Evolutionary conservation across 2,797 vertebrate species (phyloP).

Genomic region (Myotis myotis): DNA sequence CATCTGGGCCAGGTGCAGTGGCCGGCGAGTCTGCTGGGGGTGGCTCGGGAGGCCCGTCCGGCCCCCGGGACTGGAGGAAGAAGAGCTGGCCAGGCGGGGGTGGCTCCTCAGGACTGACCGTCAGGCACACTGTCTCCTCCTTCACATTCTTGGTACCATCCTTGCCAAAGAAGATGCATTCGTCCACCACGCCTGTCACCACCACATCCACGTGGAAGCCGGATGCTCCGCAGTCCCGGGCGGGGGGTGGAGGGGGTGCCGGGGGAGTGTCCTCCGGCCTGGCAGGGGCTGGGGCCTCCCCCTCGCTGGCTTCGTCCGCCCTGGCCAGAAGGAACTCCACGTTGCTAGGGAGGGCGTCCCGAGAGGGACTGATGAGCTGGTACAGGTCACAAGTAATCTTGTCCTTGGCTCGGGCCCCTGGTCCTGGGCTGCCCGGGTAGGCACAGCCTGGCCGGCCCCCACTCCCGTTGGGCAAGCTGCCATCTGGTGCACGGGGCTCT

Average conservation of each 20-base stretch:
- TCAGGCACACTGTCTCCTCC: constrained; percentile 93
- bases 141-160: constrained; percentile 94
- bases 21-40: constrained; percentile 55
- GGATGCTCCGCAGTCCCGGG: constrained; percentile 87
- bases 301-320: constrained; percentile 70
- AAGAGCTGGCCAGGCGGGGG: constrained; percentile 92
- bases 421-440: constrained; percentile 82
- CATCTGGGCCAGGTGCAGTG: constrained; percentile 46
- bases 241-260: constrained; percentile 68
- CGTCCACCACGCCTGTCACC: constrained; percentile 95
- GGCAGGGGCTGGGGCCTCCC: constrained; percentile 73
- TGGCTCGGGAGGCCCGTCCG: constrained; percentile 52
- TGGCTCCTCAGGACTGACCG: constrained; percentile 87
- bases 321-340: constrained; percentile 88
- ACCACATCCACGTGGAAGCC: constrained; percentile 98
- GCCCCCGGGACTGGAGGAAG: constrained; percentile 87
- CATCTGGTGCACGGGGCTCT: constrained; percentile 84
- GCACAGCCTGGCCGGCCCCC: constrained; percentile 82
- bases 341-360: constrained; percentile 85
- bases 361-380: constrained; percentile 93
- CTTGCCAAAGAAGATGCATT: constrained; percentile 95
- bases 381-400: constrained; percentile 98
- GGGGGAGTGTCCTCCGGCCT: constrained; percentile 79
- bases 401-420: constrained; percentile 89
- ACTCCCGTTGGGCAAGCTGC: constrained; percentile 79